These are phyloP conservation scores for Andricus quercusramuli DNA, from an alignment of 2,888 invertebrate species.

Conservation along the genomic window DNA sequence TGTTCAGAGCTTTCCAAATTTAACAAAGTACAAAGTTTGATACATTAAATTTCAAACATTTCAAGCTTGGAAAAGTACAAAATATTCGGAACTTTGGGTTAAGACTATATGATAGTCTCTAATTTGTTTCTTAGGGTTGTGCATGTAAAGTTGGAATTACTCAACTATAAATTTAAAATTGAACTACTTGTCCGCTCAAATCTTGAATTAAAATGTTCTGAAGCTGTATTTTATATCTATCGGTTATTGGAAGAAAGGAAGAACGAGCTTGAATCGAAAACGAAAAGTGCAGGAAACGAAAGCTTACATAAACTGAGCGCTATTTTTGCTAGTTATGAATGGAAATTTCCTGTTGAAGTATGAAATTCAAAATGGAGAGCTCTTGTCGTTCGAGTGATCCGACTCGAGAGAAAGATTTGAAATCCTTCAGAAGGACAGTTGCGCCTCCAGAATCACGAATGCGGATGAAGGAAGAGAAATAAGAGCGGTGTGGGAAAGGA, in stretches of 20 bases:
- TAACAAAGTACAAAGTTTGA: no score
- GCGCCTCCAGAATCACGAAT: conserved; percentile 44
- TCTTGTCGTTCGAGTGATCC: conserved; percentile 63
- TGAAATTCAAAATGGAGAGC: conserved; percentile 64
- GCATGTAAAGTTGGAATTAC: no score
- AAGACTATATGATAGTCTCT: no score
- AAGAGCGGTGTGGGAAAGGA: conserved; percentile 46
- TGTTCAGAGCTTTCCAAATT: no score
- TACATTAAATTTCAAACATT: no score
- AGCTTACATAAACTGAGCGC: conserved; percentile 9
- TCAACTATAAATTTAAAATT: no score
- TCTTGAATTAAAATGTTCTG: background rate
- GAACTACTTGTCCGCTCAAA: no score
- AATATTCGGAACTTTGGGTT: no score
- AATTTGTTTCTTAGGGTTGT: no score
- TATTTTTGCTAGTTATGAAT: conserved; percentile 45
- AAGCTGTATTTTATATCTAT: background rate
- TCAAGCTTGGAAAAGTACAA: no score
- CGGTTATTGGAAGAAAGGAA: background rate
- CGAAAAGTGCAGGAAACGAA: background rate
- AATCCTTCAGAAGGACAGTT: conserved; percentile 38
- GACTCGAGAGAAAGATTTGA: conserved; percentile 46
- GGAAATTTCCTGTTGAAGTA: conserved; percentile 67
- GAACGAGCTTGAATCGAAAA: background rate
- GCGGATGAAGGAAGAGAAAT: conserved; percentile 50